Percentiles rank a stretch among this genome's conserved stretches.
phyloP scores from a whole-genome alignment of 2,797 vertebrate species.

The Siniperca obscura region DNA sequence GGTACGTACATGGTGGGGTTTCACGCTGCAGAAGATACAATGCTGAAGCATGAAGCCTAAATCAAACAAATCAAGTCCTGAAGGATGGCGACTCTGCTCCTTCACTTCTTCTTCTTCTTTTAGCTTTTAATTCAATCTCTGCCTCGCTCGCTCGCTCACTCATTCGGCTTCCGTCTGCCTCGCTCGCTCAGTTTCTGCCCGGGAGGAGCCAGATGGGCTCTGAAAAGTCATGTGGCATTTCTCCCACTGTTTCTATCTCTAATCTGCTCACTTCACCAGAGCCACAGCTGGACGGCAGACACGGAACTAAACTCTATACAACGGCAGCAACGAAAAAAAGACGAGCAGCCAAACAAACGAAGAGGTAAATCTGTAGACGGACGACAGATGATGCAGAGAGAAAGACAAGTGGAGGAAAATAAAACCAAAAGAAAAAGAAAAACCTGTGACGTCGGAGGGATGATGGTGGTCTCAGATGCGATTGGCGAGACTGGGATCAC shows the following conservation, averaged over 20 bases:
- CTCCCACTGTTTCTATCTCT: slow-evolving; percentile 36
- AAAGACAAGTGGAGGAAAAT: slow-evolving; percentile 70
- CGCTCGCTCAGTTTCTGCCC: slow-evolving; percentile 40
- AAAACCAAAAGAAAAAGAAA: slow-evolving; percentile 59
- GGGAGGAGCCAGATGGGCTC: slow-evolving; percentile 70
- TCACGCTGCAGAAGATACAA: slow-evolving; percentile 70
- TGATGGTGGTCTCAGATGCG: slow-evolving; percentile 91
- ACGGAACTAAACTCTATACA: neutral
- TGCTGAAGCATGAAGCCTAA: slow-evolving; percentile 64
- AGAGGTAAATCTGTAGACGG: neutral
- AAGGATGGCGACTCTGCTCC: neutral
- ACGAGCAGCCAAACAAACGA: slow-evolving; percentile 27
- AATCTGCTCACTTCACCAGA: slow-evolving; percentile 56
- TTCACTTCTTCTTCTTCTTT: neutral
- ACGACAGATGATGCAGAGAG: neutral
- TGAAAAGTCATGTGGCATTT: slow-evolving; percentile 46
- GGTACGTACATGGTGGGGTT: slow-evolving; percentile 53
- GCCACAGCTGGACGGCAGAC: slow-evolving; percentile 52
- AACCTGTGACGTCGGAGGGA: slow-evolving; percentile 73
- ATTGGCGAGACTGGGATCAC: slow-evolving; percentile 94
- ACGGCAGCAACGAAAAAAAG: slow-evolving; percentile 48
- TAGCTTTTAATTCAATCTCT: neutral
- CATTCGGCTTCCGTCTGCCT: neutral
- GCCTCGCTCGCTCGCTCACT: slow-evolving; percentile 37
- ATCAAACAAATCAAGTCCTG: slow-evolving; percentile 9